Evolutionary conservation across 2,113 vertebrate species (phyloP), one percentile per base, ranked within the genome.

Genomic region (Protomyctophum bolini): DNA sequence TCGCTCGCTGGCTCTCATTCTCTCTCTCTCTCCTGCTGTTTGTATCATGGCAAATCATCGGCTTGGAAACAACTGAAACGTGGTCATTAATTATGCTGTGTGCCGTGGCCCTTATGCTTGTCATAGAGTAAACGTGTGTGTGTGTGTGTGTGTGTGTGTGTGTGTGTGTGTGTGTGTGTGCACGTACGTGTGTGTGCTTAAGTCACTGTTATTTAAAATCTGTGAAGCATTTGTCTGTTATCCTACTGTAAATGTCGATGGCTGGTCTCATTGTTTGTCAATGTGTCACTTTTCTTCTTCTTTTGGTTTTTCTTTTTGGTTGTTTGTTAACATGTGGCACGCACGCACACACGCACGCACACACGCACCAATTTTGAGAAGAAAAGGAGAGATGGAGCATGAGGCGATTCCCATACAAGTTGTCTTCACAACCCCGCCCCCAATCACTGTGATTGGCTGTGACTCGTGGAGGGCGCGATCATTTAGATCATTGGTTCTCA

Each of bases 31-130:
- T 63, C n/a, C 67, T 71, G 68, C 33, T 41, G 33, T 41, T 41
- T 41, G 33, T 6, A 41, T 69, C 72, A 63, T 3, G 0, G 56
- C 33, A 77, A 82, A 58, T 63, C 63, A 54, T 79, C 76, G 73
- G 74, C 73, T 66, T 21, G n/a, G 54, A 83, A 80, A 72, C 52
- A 51, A 41, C 5, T 41, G 45, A 58, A 76, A 67, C 51, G 71
- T 64, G 77, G 82, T 75, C 71, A 72, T 82, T 86, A 82, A 86
- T 87, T 84, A 86, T 72, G 61, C 51, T 58, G 66, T 29, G 10
- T 68, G 63, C 65, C 52, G 63, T 29, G 48, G 51, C 28, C 15
- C 15, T 64, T 64, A 48, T 7, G 63, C 63, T 64, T 52, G 63
- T 64, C 62, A 28, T n/a, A 50, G 47, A 52, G 63, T 21, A 51